Percentiles rank a stretch among this genome's conserved stretches.
phyloP scores from a whole-genome alignment of 2,888 invertebrate genomes.

The Sabatieria punctata region DNA sequence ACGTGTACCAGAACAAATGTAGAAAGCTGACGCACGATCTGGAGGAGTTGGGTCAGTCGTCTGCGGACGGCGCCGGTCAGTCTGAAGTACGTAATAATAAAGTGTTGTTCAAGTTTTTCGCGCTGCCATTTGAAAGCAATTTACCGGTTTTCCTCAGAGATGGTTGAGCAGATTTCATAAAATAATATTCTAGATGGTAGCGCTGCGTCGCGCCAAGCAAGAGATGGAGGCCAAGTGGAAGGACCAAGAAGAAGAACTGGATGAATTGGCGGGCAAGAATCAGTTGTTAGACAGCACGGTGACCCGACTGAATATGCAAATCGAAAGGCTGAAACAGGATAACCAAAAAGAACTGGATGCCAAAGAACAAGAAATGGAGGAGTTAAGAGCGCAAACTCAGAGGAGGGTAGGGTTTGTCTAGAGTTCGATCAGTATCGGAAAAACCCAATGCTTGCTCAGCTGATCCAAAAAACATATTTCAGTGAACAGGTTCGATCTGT shows the following conservation, averaged over 20 bases:
- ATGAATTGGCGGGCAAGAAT: conserved; percentile 65
- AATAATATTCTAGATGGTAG: conserved; percentile 39
- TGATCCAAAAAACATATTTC: too few relatives aligned
- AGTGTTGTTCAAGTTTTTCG: too few relatives aligned
- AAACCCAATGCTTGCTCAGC: too few relatives aligned
- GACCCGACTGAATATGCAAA: conserved; percentile 65
- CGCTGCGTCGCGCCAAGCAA: conserved; percentile 61
- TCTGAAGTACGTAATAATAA: too few relatives aligned
- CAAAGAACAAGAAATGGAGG: conserved; percentile 81
- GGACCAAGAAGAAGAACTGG: conserved; percentile 65
- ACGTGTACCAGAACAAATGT: neutral
- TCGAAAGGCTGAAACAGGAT: conserved; percentile 79
- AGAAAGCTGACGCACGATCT: neutral
- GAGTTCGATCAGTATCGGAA: too few relatives aligned
- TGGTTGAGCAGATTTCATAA: too few relatives aligned
- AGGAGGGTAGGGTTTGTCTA: conserved; percentile 51
- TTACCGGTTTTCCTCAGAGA: too few relatives aligned
- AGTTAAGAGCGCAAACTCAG: conserved; percentile 66
- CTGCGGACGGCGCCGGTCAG: too few relatives aligned
- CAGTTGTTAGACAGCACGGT: conserved; percentile 52
- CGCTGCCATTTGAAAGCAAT: too few relatives aligned
- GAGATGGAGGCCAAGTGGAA: conserved; percentile 58
- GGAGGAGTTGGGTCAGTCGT: neutral
- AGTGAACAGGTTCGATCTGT: too few relatives aligned
- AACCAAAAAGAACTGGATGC: conserved; percentile 71